Evolutionary conservation across 2,888 invertebrate genomes (phyloP), one percentile per base, ranked within the genome.

Genomic region (Micoletzkya japonica): DNA sequence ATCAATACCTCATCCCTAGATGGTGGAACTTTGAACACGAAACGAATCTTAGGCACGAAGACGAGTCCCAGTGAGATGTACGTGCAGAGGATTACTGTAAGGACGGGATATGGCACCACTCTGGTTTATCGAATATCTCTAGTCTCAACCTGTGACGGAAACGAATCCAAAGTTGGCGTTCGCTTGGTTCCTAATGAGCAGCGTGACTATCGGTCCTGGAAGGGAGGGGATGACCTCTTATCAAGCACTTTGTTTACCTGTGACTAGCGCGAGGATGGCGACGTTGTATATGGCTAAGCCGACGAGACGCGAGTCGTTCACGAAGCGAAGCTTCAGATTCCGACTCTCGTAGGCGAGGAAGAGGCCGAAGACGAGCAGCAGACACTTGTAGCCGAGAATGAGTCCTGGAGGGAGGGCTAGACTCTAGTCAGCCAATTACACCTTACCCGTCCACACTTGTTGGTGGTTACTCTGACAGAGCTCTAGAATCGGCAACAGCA

Each of bases 241-340:
- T 39, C 7, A 39, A 39, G 39, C 17, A 17, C 39, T 39, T 39
- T 39, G 2, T 30, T 39, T 26, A 68, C 68, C 68, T 10, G 97
- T 97, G 87, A 99, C 96, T 82, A 97, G 89, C 87, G 96, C 96
- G 68, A 98, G 89, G 52, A 98, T 94, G 76, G 96, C 96, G 79
- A 98, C 96, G 87, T 98, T 98, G 90, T 98, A 99, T 86, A 99
- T 97, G 86, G 95, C 94, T 94, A 99, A 95, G 77, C 95, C 96
- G 34, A 98, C 96, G 87, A 95, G 94, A 83, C 96, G 91, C 0
- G 95, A 95, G 88, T 99, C 98, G 88, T 98, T 98, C 85, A 98
- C 94, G 88, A 94, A 94, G 78, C 88, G 88, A 71, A 97, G 92
- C 89, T 97, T 98, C 77, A 98, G 92, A 76, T 95, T 95, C 69